Base-by-base conservation (phyloP, 2,888 invertebrate species). In the Zaprionus bogoriensis region DNA sequence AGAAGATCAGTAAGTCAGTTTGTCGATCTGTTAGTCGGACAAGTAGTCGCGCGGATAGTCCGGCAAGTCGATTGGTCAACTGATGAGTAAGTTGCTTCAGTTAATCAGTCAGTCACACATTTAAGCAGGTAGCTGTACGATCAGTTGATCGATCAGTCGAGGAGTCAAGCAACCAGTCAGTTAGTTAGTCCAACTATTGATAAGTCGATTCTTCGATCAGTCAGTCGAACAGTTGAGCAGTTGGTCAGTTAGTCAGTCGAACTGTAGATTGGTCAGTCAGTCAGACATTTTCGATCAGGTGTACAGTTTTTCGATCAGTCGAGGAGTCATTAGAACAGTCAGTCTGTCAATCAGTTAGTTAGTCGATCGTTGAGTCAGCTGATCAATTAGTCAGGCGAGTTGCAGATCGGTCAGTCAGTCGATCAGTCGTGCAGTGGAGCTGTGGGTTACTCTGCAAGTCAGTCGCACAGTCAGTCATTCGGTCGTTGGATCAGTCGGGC, bases 141-240 rank as follows among this genome's bases (percentile, higher is more conserved):
- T 19, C 27, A 38, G 48, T 55, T n/a, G 30, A 38, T 47, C 27
- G 42, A 39, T 42, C 30, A 14, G 28, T 27, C 12, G 44, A 28
- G 25, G 12, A 23, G 36, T 30, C 22, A 30, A 22, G 30, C 19
- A 25, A 45, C 39, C 20, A 5, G 41, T 53, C 42, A 14, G 30
- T 27, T n/a, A 30, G 25, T 28, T 23, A 14, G 54, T 23, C 6
- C 23, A 23, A 4, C 23, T 23, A 6, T 23, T 23, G 23, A 23
- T 23, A 6, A 23, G 32, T 9, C 12, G 12, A 3, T 32, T 4
- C 2, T 2, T 52, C 32, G 2, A 19, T 51, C 28, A 23, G 22
- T 23, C 32, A 19, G 39, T 50, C 32, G 7, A 28, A 20, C 19
- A 4, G 12, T 50, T 20, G 14, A 9, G n/a, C 39, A 36, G 42